phyloP scores from a whole-genome alignment of 2,888 invertebrate species.

The Drosophila sordidapex region DNA sequence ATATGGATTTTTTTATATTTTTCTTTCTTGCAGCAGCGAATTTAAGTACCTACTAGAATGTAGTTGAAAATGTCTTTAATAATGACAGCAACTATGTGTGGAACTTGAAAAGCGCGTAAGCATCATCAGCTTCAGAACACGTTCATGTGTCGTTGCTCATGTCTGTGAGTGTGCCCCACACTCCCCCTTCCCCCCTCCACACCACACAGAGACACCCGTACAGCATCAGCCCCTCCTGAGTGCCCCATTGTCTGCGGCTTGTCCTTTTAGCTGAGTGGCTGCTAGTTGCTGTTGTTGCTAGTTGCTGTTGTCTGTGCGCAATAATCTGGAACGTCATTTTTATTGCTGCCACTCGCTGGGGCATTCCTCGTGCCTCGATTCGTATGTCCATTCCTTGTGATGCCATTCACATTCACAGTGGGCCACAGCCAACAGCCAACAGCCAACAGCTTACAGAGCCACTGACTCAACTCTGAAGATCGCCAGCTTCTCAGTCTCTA shows the following conservation, averaged over 20 bases:
- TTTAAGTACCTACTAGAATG: constrained; percentile 81
- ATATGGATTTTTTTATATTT: constrained; percentile 1
- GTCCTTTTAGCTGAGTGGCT: constrained; percentile 27
- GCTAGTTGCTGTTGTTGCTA: constrained; percentile 21
- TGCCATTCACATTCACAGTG: constrained; percentile 49
- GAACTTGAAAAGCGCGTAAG: constrained; percentile 81
- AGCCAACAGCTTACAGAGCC: constrained; percentile 23
- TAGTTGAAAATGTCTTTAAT: constrained; percentile 81
- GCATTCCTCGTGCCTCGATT: constrained; percentile 65
- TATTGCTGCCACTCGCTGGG: constrained; percentile 76
- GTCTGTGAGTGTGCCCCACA: constrained; percentile 22
- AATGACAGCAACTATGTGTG: constrained; percentile 80
- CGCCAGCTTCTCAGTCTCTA: constrained; percentile 11
- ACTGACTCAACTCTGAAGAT: constrained; percentile 34
- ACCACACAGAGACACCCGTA: neutral
- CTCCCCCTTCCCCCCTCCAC: neutral
- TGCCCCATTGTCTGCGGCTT: constrained; percentile 15
- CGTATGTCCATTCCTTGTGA: constrained; percentile 20
- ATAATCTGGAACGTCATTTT: constrained; percentile 79
- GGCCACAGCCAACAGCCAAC: constrained; percentile 20
- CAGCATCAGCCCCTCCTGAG: neutral
- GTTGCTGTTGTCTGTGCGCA: constrained; percentile 54
- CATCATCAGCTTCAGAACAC: constrained; percentile 73
- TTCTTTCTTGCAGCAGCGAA: constrained; percentile 40
- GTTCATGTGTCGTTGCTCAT: constrained; percentile 69